These are phyloP conservation scores for Drosophila colorata DNA, from an alignment of 2,888 invertebrate genomes.

Conservation along the genomic window DNA sequence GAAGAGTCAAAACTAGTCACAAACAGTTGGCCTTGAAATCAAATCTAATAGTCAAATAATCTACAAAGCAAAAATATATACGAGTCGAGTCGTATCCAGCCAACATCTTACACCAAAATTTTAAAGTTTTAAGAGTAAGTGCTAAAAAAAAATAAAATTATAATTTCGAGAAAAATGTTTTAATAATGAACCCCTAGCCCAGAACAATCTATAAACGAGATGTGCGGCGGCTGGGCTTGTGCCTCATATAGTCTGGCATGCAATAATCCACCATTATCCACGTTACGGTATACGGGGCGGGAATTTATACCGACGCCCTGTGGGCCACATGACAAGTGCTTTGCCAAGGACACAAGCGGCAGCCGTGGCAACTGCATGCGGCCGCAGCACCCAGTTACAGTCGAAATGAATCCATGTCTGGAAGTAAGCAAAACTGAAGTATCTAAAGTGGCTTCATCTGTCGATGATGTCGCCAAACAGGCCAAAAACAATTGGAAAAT, in stretches of 20 bases:
- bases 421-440: not conserved
- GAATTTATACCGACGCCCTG: conserved; percentile 67
- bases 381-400: conserved; percentile 28
- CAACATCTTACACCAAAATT: conserved; percentile 11
- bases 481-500: conserved; percentile 26
- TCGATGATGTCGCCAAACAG: not conserved
- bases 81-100: conserved; percentile 12
- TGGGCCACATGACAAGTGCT: conserved; percentile 60
- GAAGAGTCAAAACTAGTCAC: not conserved
- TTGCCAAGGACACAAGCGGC: conserved; percentile 52
- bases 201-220: conserved; percentile 11
- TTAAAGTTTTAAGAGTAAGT: conserved; percentile 15
- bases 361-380: conserved; percentile 48
- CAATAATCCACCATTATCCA: conserved; percentile 62
- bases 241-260: conserved; percentile 64
- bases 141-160: too few species aligned
- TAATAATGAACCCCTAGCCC: not conserved
- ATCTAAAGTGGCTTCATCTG: too few species aligned
- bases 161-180: too few species aligned
- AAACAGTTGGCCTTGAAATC: conserved; percentile 23
- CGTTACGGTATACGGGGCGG: conserved; percentile 62
- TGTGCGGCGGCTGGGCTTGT: conserved; percentile 74
- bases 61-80: not conserved
- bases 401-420: conserved; percentile 26
- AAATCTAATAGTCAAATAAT: not conserved